Evolutionary conservation across 2,113 vertebrate species (phyloP).

Genomic region (Macrotis lagotis): DNA sequence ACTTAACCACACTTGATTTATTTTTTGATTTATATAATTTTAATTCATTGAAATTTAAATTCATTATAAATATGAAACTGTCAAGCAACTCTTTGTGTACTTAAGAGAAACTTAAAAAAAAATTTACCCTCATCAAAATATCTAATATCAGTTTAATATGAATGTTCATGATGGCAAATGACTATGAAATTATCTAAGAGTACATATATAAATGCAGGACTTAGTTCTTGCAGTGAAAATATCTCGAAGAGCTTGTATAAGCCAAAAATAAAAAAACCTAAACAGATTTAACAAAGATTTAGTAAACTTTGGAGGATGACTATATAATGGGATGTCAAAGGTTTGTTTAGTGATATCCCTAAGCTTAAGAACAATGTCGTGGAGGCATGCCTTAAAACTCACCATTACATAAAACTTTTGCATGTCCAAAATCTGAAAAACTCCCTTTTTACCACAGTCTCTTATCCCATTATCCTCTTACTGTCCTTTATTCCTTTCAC

Average conservation of each 20-base stretch:
- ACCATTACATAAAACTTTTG: not conserved
- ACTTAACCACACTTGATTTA: constrained; percentile 10
- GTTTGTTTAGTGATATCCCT: not conserved
- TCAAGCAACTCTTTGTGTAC: not conserved
- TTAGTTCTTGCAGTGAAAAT: constrained; percentile 35
- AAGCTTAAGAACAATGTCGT: not conserved
- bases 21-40: constrained; percentile 45
- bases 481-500: not conserved
- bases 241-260: constrained; percentile 23
- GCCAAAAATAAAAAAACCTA: not conserved
- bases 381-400: not conserved
- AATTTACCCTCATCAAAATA: not conserved
- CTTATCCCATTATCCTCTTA: not conserved
- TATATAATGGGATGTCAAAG: not conserved
- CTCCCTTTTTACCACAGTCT: not conserved
- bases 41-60: constrained; percentile 35
- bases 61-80: constrained; percentile 46
- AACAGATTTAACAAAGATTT: not conserved
- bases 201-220: not conserved
- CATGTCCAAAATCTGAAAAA: not conserved
- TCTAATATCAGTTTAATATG: constrained; percentile 20
- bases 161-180: not conserved
- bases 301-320: constrained; percentile 11
- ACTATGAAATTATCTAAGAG: not conserved
- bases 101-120: not conserved